Conservation (phyloP, 2,113 vertebrate genomes). For the Gadus chalcogrammus region DNA sequence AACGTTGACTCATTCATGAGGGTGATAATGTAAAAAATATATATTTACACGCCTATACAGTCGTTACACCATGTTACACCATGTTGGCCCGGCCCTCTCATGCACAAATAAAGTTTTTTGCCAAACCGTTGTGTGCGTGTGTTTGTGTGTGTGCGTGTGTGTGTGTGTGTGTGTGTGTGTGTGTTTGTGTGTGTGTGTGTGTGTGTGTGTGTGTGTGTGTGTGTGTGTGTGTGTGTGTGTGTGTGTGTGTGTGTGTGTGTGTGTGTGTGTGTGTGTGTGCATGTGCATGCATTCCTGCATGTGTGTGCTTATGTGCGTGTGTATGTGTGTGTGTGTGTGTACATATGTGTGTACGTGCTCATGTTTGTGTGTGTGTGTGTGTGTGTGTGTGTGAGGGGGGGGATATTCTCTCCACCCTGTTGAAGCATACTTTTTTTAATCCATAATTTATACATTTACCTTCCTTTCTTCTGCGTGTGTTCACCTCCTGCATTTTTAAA, state of each 20-base stretch:
- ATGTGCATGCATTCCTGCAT: too few species aligned
- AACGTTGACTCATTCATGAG: too few species aligned
- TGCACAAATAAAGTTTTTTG: conserved; percentile 66
- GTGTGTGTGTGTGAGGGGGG: too few species aligned
- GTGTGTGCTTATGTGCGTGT: too few species aligned
- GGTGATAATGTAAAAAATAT: too few species aligned
- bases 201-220: too few species aligned
- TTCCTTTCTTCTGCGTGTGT: conserved; percentile 79
- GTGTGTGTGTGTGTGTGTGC: background rate
- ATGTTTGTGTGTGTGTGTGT: too few species aligned
- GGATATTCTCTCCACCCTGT: conserved; percentile 58
- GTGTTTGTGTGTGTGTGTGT: too few species aligned
- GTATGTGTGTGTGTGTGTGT: too few species aligned
- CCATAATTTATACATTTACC: conserved; percentile 77
- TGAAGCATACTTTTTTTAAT: conserved; percentile 65
- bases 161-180: background rate
- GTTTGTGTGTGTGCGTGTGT: too few species aligned
- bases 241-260: too few species aligned
- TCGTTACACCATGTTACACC: conserved; percentile 10
- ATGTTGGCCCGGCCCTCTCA: conserved; percentile 33
- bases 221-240: background rate
- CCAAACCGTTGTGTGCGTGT: conserved; percentile 45
- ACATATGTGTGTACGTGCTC: too few species aligned
- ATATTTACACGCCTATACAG: background rate
- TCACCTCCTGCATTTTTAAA: conserved; percentile 89